Percentiles rank a stretch among this genome's conserved stretches.
Evolutionary conservation across 1,140 invertebrate genomes (phyloP).

Genomic region (Ceratoteleas bidentatus): DNA sequence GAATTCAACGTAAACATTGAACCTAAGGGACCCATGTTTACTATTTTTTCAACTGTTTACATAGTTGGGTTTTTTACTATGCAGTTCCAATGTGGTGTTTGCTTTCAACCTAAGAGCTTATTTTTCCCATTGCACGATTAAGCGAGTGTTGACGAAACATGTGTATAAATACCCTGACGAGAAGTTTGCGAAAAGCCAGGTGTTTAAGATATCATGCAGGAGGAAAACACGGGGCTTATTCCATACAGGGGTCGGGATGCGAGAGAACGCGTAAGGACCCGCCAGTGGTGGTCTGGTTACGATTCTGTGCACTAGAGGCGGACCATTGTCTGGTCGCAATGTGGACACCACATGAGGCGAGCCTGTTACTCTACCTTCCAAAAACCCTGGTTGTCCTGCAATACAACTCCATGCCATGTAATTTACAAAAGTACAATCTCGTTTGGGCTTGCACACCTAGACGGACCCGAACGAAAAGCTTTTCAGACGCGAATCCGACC

Average conservation of each 20-base stretch:
- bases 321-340: conserved; percentile 80
- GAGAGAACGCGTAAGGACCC: conserved; percentile 94
- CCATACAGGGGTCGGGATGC: conserved; percentile 90
- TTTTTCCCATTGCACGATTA: conserved; percentile 21
- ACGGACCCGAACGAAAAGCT: conserved; percentile 4
- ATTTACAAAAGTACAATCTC: conserved; percentile 48
- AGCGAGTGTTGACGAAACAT: conserved; percentile 62
- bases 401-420: conserved; percentile 76
- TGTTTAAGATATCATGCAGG: conserved; percentile 86
- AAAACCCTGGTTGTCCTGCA: conserved; percentile 76
- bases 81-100: no score
- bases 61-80: no score
- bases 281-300: conserved; percentile 90
- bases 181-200: conserved; percentile 93
- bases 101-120: no score
- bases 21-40: no score
- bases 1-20: no score
- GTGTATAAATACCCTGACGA: conserved; percentile 86
- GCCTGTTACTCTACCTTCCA: conserved; percentile 80
- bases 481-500: not conserved
- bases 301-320: conserved; percentile 83
- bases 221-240: conserved; percentile 90
- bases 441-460: conserved; percentile 9
- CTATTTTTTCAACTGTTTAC: no score
- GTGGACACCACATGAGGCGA: conserved; percentile 78